phyloP scores from a whole-genome alignment of 2,113 vertebrate species.

The Acrocephalus kingi region DNA sequence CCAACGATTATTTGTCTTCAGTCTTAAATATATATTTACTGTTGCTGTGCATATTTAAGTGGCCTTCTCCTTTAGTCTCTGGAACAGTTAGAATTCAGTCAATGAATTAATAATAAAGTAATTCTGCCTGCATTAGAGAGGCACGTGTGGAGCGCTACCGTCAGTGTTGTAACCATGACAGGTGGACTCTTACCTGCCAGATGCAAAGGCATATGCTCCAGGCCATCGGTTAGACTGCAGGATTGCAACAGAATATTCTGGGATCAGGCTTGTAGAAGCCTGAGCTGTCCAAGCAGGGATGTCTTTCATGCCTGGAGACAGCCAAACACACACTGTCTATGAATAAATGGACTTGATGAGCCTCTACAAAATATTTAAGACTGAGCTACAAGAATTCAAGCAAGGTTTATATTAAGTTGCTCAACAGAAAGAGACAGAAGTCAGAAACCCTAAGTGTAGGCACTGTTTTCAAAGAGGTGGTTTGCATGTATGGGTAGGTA shows the following conservation, averaged over 20 bases:
- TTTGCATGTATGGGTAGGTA: no score
- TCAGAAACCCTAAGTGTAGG: background rate
- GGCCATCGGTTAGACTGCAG: conserved; percentile 93
- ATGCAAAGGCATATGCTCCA: conserved; percentile 84
- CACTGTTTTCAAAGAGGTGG: background rate
- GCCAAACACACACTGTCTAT: background rate
- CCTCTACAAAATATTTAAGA: background rate
- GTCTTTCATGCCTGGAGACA: conserved; percentile 79
- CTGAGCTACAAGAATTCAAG: background rate
- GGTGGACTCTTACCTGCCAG: conserved; percentile 81
- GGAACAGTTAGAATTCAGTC: background rate
- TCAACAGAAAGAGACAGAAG: background rate
- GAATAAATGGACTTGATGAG: background rate
- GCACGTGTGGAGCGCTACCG: background rate
- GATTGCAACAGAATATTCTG: conserved; percentile 84
- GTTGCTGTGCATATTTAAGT: background rate
- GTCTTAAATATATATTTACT: background rate
- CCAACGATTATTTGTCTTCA: background rate
- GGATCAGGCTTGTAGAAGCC: conserved; percentile 80
- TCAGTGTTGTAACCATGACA: background rate
- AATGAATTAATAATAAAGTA: background rate
- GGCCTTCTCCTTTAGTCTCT: background rate
- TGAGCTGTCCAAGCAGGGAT: conserved; percentile 83
- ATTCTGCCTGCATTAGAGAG: background rate
- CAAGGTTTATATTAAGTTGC: background rate